Evolutionary conservation across 1,140 invertebrate species (phyloP).

Genomic region (Papilio dardanus): DNA sequence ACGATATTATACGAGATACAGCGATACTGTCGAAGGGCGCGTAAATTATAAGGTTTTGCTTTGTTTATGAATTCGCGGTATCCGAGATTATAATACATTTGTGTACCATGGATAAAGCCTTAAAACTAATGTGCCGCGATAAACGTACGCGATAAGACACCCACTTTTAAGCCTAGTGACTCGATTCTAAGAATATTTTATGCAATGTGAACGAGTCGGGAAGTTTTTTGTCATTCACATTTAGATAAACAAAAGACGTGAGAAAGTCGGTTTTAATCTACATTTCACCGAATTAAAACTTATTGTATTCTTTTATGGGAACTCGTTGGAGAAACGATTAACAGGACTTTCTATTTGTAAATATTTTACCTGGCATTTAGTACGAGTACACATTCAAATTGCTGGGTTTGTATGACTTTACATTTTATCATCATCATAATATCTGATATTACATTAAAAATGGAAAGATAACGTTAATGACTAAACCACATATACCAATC

Average conservation of each 20-base stretch:
- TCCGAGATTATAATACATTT: constrained; percentile 55
- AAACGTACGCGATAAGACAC: constrained; percentile 43
- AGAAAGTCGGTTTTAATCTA: constrained; percentile 42
- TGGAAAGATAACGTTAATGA: not conserved
- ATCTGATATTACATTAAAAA: too few species aligned
- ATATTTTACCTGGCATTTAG: too few species aligned
- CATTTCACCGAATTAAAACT: constrained; percentile 37
- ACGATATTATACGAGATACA: constrained; percentile 29
- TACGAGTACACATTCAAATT: too few species aligned
- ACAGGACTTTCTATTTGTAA: not conserved
- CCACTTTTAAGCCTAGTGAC: constrained; percentile 44
- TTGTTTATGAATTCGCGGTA: constrained; percentile 48
- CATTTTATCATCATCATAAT: too few species aligned
- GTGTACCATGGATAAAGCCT: constrained; percentile 42
- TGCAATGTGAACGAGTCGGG: constrained; percentile 38
- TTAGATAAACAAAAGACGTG: constrained; percentile 51
- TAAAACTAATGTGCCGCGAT: constrained; percentile 54
- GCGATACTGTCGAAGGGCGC: constrained; percentile 31
- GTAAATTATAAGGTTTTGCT: constrained; percentile 40
- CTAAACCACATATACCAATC: not conserved
- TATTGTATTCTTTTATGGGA: constrained; percentile 26
- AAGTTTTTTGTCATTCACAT: constrained; percentile 40
- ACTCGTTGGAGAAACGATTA: constrained; percentile 3
- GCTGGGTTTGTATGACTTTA: too few species aligned
- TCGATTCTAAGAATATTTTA: constrained; percentile 47